phyloP scores from a whole-genome alignment of 2,888 invertebrate genomes.

The Apocheima hispidaria region DNA sequence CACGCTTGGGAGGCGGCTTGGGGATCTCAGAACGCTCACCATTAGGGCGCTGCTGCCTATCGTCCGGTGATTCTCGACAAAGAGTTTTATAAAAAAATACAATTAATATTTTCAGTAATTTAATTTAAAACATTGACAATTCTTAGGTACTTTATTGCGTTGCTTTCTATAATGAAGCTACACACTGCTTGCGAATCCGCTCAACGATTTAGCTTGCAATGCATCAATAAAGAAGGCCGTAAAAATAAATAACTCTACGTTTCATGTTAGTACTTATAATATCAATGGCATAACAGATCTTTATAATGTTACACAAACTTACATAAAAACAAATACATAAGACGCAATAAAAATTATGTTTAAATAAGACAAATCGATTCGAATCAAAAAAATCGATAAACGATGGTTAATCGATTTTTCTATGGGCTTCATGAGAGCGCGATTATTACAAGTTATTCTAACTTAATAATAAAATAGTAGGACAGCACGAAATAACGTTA shows the following conservation, averaged over 20 bases:
- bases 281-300: constrained; percentile 77
- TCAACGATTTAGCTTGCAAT: constrained; percentile 24
- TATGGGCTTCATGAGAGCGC: constrained; percentile 13
- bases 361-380: too few species aligned
- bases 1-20: too few species aligned
- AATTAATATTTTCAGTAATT: constrained; percentile 20
- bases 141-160: constrained; percentile 40
- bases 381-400: too few species aligned
- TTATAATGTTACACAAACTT: constrained; percentile 45
- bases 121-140: constrained; percentile 55
- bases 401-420: background rate
- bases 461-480: constrained; percentile 8
- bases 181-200: constrained; percentile 27
- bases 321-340: constrained; percentile 41
- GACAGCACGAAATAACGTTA: background rate
- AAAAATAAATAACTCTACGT: constrained; percentile 69
- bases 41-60: too few species aligned
- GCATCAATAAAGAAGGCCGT: constrained; percentile 41
- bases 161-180: constrained; percentile 12
- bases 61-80: too few species aligned
- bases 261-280: constrained; percentile 66
- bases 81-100: background rate
- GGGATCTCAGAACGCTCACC: too few species aligned
- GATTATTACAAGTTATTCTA: background rate
- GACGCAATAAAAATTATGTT: too few species aligned